Conservation (phyloP, 2,797 vertebrate genomes). For the Sciurus carolinensis region DNA sequence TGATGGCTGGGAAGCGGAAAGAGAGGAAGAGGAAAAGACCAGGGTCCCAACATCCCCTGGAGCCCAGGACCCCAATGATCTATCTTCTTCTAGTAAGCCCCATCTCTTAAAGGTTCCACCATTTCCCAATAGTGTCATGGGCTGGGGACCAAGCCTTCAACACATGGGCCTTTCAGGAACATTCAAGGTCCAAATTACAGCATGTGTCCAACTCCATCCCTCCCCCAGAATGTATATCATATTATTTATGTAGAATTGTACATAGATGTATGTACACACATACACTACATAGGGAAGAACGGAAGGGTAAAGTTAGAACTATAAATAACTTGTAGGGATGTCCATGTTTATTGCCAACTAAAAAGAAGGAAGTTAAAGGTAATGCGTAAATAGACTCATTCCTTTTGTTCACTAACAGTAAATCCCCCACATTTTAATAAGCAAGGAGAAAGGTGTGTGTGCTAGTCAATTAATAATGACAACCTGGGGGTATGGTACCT, state of each 20-base stretch:
- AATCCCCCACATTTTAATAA: neutral
- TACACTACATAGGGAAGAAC: neutral
- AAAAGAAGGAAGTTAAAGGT: conserved; percentile 1
- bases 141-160: neutral
- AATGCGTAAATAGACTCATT: neutral
- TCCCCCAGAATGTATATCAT: neutral
- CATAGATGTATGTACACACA: neutral
- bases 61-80: neutral
- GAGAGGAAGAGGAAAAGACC: neutral
- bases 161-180: neutral
- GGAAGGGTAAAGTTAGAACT: neutral
- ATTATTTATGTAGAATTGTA: neutral
- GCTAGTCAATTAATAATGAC: neutral
- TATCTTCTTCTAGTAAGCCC: neutral
- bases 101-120: neutral
- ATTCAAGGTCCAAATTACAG: neutral
- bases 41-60: neutral
- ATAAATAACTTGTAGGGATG: neutral
- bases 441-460: neutral
- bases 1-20: neutral
- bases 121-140: neutral
- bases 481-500: neutral
- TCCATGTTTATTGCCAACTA: neutral
- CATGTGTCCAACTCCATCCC: neutral
- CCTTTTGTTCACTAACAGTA: neutral